Evolutionary conservation across 2,113 vertebrate genomes (phyloP).

Genomic region (Nipponia nippon): DNA sequence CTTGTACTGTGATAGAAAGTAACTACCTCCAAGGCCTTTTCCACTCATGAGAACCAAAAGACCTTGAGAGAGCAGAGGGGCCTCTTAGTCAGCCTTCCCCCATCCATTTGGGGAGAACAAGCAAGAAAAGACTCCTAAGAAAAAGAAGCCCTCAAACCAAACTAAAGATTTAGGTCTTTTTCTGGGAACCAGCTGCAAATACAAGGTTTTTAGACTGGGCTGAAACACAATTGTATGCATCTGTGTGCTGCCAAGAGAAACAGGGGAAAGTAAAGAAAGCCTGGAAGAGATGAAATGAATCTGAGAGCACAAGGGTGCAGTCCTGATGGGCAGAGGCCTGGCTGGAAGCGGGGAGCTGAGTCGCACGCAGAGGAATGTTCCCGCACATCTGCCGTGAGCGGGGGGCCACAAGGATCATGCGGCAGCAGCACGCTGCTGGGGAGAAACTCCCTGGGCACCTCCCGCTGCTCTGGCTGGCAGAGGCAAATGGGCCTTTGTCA

Average conservation of each 20-base stretch:
- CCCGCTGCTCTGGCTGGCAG: accelerated
- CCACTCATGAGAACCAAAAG: background rate
- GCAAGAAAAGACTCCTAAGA: background rate
- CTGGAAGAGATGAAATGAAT: background rate
- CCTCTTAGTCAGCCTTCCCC: background rate
- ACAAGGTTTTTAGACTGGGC: background rate
- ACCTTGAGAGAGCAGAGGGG: background rate
- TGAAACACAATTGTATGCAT: background rate
- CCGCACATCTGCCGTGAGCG: accelerated
- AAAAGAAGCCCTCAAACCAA: background rate
- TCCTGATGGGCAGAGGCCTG: accelerated
- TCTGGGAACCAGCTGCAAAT: background rate
- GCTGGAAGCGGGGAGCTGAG: background rate
- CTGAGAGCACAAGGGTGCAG: accelerated
- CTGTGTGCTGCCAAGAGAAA: background rate
- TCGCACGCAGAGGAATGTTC: accelerated
- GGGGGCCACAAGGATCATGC: accelerated
- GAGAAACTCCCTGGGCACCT: background rate
- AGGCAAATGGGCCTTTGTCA: background rate
- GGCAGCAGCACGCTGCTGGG: accelerated
- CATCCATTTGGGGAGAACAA: background rate
- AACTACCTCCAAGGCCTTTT: background rate
- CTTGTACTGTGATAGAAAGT: background rate
- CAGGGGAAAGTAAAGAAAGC: background rate
- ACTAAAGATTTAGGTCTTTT: background rate